Base-by-base conservation (phyloP, 30 jellyfish, hydroid and myxozoan genomes). In the Mastigias papua region DNA sequence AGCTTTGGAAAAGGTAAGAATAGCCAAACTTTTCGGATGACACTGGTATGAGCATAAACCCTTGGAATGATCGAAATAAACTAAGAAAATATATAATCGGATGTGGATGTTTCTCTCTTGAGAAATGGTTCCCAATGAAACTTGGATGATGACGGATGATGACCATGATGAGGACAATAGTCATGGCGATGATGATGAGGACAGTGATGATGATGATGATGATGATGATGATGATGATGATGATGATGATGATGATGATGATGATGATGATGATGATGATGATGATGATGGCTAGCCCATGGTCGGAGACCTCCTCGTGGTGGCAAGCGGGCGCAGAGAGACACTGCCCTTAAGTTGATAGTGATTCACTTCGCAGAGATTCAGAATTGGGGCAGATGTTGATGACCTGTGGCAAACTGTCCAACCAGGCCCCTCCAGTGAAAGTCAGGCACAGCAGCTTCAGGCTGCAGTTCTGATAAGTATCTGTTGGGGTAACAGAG, bases 101-200 rank as follows among this genome's bases (percentile, higher is more conserved):
- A n/a, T n/a, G n/a, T n/a, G n/a, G n/a, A 62, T 86, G 73, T 67
- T 84, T 82, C 33, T 82, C 86, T n/a, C 62, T 50, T 15, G 60
- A 1, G 4, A 37, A 6, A 9, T 33, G 77, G 13, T 74, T 78
- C 28, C 25, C 5, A n/a, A n/a, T n/a, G n/a, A n/a, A n/a, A n/a
- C n/a, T n/a, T n/a, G n/a, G n/a, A 10, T 86, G n/a, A n/a, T n/a
- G n/a, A n/a, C n/a, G n/a, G n/a, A n/a, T n/a, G n/a, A n/a, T n/a
- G n/a, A n/a, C n/a, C n/a, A n/a, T n/a, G n/a, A n/a, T n/a, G n/a
- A n/a, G n/a, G n/a, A n/a, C n/a, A n/a, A n/a, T n/a, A n/a, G n/a
- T n/a, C n/a, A n/a, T n/a, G n/a, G n/a, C n/a, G n/a, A n/a, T n/a
- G n/a, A n/a, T n/a, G n/a, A n/a, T n/a, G n/a, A n/a, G n/a, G n/a